A percentile compares a stretch with the other conserved stretches of the same genome.
These are phyloP conservation scores for Typhlichthys subterraneus DNA, from an alignment of 2,797 vertebrate species.

Conservation along the genomic window DNA sequence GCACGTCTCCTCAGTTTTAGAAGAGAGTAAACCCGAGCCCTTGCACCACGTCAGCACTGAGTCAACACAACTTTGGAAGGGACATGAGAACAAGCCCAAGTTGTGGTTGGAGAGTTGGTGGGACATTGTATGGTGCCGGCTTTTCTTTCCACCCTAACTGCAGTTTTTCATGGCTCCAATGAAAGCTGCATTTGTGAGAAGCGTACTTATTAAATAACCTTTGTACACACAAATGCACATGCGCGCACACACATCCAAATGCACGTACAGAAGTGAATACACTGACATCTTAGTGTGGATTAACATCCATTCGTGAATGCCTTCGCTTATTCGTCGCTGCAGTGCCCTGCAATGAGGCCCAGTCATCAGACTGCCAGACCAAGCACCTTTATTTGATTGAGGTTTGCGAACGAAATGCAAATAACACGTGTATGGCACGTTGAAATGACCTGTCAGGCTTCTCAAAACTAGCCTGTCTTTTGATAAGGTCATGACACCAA, in stretches of 20 bases:
- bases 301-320: constrained; percentile 72
- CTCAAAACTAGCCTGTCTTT: constrained; percentile 68
- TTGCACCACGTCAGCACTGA: constrained; percentile 69
- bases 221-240: constrained; percentile 42
- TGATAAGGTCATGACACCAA: constrained; percentile 71
- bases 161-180: constrained; percentile 59
- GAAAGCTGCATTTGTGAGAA: constrained; percentile 77
- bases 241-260: constrained; percentile 23
- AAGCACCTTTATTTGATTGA: constrained; percentile 42
- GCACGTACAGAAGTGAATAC: constrained; percentile 42
- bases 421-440: constrained; percentile 61
- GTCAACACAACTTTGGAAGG: constrained; percentile 67
- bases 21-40: constrained; percentile 54
- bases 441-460: constrained; percentile 65
- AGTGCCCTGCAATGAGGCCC: constrained; percentile 33
- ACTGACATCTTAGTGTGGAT: constrained; percentile 64
- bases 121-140: constrained; percentile 59
- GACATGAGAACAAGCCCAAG: constrained; percentile 57
- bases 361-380: constrained; percentile 35
- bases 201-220: constrained; percentile 70
- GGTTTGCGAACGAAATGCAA: constrained; percentile 63
- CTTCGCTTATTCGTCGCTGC: constrained; percentile 60
- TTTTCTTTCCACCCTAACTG: constrained; percentile 71
- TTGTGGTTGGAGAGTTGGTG: constrained; percentile 65
- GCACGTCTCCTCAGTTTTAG: constrained; percentile 29